A percentile compares a stretch with the other conserved stretches of the same genome.
Evolutionary conservation across 2,888 invertebrate species (phyloP).

Genomic region (Diplazon laetatorius): DNA sequence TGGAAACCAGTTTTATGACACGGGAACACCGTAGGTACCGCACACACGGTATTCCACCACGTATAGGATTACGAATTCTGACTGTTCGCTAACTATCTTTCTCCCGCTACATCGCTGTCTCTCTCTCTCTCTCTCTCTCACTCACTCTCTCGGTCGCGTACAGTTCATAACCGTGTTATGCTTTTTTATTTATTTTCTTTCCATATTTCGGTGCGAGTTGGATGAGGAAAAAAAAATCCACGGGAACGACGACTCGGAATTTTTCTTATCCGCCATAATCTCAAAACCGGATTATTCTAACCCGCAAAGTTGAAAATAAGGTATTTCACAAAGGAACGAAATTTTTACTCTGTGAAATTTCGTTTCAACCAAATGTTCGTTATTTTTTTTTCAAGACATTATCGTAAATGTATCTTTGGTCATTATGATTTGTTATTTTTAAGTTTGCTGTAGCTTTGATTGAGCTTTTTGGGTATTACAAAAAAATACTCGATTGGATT

Average conservation of each 20-base stretch:
- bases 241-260: constrained; percentile 32
- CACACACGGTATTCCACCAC: constrained; percentile 40
- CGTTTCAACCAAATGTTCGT: constrained; percentile 22
- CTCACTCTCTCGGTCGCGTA: constrained; percentile 9
- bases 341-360: too few species aligned
- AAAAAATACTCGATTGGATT: too few species aligned
- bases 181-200: constrained; percentile 26
- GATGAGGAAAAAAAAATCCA: not conserved
- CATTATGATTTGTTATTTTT: too few species aligned
- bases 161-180: not conserved
- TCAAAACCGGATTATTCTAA: constrained; percentile 54
- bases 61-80: constrained; percentile 54
- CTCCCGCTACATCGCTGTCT: constrained; percentile 27
- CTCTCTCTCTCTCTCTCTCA: constrained; percentile 31
- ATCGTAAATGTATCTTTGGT: too few species aligned
- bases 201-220: constrained; percentile 22
- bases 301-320: not conserved
- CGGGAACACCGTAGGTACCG: constrained; percentile 20
- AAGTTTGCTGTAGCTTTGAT: too few species aligned
- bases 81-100: too few species aligned
- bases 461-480: too few species aligned
- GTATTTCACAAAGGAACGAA: not conserved
- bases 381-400: not conserved
- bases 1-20: constrained; percentile 65
- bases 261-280: constrained; percentile 56